Percentiles rank a stretch among this genome's conserved stretches.
Conservation (phyloP, 1,140 invertebrate genomes). For the Lasioglossum albipes region DNA sequence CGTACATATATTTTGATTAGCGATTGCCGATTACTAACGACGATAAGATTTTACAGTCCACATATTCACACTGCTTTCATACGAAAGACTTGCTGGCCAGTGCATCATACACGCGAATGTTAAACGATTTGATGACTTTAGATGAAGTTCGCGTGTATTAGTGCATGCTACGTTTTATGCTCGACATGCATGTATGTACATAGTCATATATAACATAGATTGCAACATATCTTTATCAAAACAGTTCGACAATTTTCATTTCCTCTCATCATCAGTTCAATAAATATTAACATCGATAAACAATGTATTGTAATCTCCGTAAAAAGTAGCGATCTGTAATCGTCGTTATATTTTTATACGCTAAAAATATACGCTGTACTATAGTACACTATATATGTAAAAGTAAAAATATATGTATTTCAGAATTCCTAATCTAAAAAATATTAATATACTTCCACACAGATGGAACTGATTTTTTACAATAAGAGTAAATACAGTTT, state of each 20-base stretch:
- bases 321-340: neutral
- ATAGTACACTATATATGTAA: too few relatives aligned
- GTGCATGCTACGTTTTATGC: too few relatives aligned
- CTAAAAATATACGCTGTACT: neutral
- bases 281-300: neutral
- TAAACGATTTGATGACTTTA: constrained; percentile 14
- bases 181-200: too few relatives aligned
- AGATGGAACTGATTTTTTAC: neutral
- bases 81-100: too few relatives aligned
- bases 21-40: constrained; percentile 7
- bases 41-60: neutral
- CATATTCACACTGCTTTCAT: neutral
- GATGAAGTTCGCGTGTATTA: constrained; percentile 3
- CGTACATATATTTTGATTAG: neutral
- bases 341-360: neutral
- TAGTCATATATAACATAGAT: neutral
- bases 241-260: too few relatives aligned
- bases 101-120: neutral
- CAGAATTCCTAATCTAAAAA: neutral
- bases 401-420: neutral
- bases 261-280: too few relatives aligned
- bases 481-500: neutral
- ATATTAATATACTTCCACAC: neutral
- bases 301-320: neutral
- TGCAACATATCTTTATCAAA: neutral